Evolutionary conservation across 2,888 invertebrate genomes (phyloP), one percentile per base, ranked within the genome.

Genomic region (Drosophila pseudotalamancana): DNA sequence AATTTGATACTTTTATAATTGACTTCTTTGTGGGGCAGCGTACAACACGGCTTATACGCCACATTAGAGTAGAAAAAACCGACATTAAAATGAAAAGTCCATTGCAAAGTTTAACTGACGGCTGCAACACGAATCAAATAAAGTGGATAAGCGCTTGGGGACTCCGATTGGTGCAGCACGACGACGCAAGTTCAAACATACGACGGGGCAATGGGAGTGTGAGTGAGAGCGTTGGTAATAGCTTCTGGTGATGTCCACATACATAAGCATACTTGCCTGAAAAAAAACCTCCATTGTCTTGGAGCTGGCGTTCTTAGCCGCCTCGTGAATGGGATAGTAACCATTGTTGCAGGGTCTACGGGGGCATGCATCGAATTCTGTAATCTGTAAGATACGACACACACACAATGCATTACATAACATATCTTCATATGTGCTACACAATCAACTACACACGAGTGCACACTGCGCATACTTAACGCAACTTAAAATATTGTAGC

Each of bases 321-420:
- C 97, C 87, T 97, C 95, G 90, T 97, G 97, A 70, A 97, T 97
- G 0, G 97, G 97, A 89, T 96, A 97, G 91, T 96, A 97, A 9
- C 97, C 97, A 92, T 97, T 96, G 92, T 96, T 95, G 91, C 97
- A 97, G 2, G 95, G 94, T 67, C 93, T 93, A 85, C 95, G 95
- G 49, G 96, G 95, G 87, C 94, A 94, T 32, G 96, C 96, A 63
- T 95, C 96, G 78, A 96, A 93, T 78, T 96, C 95, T 35, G 94
- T 94, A 76, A 97, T 95, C 97, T 97, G 92, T 19, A 89, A 89
- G 74, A 89, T 75, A 79, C 68, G 65, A 67, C 74, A 48, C 46
- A 66, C 45, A 29, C 46, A 62, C n/a, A 56, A 53, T 48, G 46
- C 53, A 72, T 72, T 62, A 67, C 62, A 61, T 57, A 50, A 56